phyloP scores from a whole-genome alignment of 2,113 vertebrate species.

The Corythornis vintsioides region DNA sequence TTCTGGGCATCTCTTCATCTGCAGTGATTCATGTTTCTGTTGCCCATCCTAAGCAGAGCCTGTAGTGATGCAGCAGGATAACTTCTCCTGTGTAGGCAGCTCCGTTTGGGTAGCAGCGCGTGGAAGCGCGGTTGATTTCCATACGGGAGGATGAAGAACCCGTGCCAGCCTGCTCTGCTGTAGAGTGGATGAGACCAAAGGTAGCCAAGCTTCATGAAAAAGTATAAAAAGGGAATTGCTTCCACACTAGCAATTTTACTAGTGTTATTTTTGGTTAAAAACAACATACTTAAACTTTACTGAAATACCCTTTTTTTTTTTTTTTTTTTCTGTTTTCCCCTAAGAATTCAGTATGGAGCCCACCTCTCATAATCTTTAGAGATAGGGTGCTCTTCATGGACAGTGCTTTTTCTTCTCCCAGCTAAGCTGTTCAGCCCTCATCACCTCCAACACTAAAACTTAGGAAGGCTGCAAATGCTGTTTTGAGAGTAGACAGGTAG shows the following conservation, averaged over 20 bases:
- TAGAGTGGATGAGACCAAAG: neutral
- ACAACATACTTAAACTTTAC: neutral
- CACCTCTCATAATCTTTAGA: neutral
- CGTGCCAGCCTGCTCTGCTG: constrained; percentile 13
- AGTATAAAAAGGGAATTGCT: neutral
- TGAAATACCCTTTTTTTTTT: neutral
- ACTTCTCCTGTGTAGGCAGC: constrained; percentile 7
- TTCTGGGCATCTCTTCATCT: neutral
- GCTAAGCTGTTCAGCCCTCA: rapidly evolving
- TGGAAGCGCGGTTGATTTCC: constrained; percentile 45
- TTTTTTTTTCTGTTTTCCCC: neutral
- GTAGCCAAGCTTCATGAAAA: constrained; percentile 44
- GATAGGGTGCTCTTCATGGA: neutral
- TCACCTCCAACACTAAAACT: neutral
- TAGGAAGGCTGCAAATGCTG: neutral
- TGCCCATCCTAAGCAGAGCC: neutral
- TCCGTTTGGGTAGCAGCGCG: neutral
- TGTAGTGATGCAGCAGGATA: neutral
- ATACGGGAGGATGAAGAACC: constrained; percentile 13
- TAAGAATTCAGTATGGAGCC: neutral
- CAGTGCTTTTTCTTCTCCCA: neutral
- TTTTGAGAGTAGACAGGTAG: neutral
- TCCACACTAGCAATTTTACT: neutral
- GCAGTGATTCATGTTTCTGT: neutral
- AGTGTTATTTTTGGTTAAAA: neutral